Evolutionary conservation across 2,113 vertebrate genomes (phyloP).

Genomic region (Pterocles gutturalis): DNA sequence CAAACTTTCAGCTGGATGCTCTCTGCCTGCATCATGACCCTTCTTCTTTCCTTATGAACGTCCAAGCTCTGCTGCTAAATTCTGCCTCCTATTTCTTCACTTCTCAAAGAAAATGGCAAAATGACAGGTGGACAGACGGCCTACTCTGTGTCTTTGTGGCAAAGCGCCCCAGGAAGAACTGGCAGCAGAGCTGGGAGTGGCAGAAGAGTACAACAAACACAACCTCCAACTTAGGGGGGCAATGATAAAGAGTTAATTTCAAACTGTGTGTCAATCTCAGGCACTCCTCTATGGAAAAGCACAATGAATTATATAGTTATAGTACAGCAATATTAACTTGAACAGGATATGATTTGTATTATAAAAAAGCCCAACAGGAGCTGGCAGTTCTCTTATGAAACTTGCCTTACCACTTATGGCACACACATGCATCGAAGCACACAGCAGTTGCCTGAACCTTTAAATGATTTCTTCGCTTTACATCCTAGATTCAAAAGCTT

Average conservation of each 20-base stretch:
- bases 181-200: neutral
- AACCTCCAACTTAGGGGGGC: neutral
- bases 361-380: neutral
- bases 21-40: neutral
- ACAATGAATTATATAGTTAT: neutral
- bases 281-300: neutral
- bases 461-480: neutral
- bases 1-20: neutral
- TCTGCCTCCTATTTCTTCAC: neutral
- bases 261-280: neutral
- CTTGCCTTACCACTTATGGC: conserved; percentile 6
- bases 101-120: neutral
- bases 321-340: neutral
- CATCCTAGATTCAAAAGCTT: neutral
- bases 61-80: neutral
- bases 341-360: neutral
- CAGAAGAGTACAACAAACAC: neutral
- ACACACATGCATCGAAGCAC: neutral
- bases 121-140: neutral
- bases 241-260: neutral
- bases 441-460: neutral
- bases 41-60: neutral
- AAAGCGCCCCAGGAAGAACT: neutral
- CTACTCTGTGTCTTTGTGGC: neutral
- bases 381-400: neutral